Conservation (phyloP, 1,140 invertebrate genomes). For the Elysia chlorotica region DNA sequence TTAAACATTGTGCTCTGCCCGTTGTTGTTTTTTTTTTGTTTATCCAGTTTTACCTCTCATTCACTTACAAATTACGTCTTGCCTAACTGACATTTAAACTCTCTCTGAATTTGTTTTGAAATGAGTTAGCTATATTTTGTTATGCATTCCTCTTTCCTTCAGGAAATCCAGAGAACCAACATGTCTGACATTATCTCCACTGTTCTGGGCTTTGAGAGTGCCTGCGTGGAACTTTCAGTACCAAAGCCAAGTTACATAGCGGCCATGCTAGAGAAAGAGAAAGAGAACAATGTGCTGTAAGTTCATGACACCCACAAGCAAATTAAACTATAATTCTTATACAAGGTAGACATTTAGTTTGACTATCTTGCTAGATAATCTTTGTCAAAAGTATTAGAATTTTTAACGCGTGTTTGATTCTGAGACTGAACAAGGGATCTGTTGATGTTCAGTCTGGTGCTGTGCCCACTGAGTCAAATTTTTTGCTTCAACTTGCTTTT, state of each 20-base stretch:
- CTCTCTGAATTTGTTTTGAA: not conserved
- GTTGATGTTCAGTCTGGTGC: not conserved
- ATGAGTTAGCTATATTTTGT: no score
- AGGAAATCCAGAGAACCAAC: not conserved
- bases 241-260: conserved; percentile 38
- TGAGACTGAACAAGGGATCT: not conserved
- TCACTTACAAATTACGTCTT: not conserved
- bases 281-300: conserved; percentile 46
- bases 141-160: not conserved
- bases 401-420: not conserved
- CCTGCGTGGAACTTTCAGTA: conserved; percentile 40
- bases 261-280: conserved; percentile 48
- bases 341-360: no score
- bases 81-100: not conserved
- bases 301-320: conserved; percentile 10
- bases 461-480: not conserved
- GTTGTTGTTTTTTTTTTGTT: not conserved
- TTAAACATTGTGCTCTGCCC: not conserved
- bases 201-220: conserved; percentile 40
- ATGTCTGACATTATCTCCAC: conserved; percentile 53
- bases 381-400: no score
- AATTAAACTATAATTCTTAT: no score
- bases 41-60: not conserved
- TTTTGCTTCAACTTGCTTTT: not conserved
- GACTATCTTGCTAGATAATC: no score